A percentile compares a stretch with the other conserved stretches of the same genome.
Evolutionary conservation across 2,113 vertebrate species (phyloP).

Genomic region (Cephalopholis sonnerati): DNA sequence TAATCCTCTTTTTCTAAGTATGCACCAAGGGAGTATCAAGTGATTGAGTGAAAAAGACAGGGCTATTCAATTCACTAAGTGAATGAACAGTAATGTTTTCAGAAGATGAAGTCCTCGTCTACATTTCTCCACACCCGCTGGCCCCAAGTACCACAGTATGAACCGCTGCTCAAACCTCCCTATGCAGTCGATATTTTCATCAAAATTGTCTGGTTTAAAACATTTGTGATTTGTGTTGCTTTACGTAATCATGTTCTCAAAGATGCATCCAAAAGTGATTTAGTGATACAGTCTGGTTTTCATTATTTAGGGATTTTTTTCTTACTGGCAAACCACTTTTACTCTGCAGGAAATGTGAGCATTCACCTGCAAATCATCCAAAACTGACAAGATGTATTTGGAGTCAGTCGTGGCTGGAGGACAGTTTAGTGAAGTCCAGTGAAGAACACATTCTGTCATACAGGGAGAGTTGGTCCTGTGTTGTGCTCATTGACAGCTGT

Average conservation of each 20-base stretch:
- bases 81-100: conserved; percentile 52
- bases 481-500: background rate
- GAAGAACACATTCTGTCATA: conserved; percentile 1
- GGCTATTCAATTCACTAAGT: conserved; percentile 45
- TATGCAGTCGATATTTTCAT: conserved; percentile 38
- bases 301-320: background rate
- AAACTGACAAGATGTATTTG: conserved; percentile 57
- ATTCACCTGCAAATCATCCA: conserved; percentile 70
- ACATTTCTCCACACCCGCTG: conserved; percentile 40
- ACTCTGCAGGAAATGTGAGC: conserved; percentile 60
- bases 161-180: conserved; percentile 24
- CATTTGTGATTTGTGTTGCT: conserved; percentile 30
- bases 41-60: conserved; percentile 31
- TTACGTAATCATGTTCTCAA: conserved; percentile 16
- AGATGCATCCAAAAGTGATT: conserved; percentile 12
- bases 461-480: background rate
- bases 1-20: conserved; percentile 36
- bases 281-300: conserved; percentile 9
- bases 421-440: conserved; percentile 20
- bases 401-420: conserved; percentile 32
- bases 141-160: background rate
- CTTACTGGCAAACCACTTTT: conserved; percentile 20
- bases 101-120: conserved; percentile 23
- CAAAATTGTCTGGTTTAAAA: conserved; percentile 21
- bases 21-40: conserved; percentile 57